A percentile compares a stretch with the other conserved stretches of the same genome.
Evolutionary conservation across 2,888 invertebrate species (phyloP).

Genomic region (Ichneumoninae sp.): DNA sequence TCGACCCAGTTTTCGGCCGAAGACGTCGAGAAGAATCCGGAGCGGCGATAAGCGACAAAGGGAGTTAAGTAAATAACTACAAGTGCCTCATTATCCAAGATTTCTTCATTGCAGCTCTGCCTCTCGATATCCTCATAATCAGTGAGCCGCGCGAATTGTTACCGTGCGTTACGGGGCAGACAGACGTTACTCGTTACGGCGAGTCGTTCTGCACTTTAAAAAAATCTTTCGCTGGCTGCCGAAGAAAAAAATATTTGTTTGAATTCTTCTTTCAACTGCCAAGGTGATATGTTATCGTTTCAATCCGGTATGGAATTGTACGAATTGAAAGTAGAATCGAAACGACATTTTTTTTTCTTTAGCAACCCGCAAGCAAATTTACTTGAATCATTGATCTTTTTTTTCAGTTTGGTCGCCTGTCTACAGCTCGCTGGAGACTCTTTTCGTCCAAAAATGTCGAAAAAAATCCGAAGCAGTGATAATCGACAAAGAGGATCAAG

Average conservation of each 20-base stretch:
- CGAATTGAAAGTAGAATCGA: no score
- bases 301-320: no score
- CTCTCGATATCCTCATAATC: slow-evolving; percentile 48
- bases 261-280: no score
- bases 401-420: neutral
- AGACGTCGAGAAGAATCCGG: neutral
- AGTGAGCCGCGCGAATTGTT: slow-evolving; percentile 3
- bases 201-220: slow-evolving; percentile 20
- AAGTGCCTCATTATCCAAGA: neutral
- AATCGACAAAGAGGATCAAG: neutral
- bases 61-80: slow-evolving; percentile 9
- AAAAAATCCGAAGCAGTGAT: neutral
- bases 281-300: no score
- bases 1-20: neutral
- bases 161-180: slow-evolving; percentile 30
- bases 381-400: no score
- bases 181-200: slow-evolving; percentile 52
- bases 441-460: neutral
- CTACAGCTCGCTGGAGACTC: slow-evolving; percentile 45
- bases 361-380: no score
- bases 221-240: no score
- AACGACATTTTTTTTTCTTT: no score
- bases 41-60: neutral
- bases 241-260: no score
- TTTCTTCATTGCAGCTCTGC: neutral